phyloP scores from a whole-genome alignment of 2,797 vertebrate genomes.

The Anolis apletophallus region DNA sequence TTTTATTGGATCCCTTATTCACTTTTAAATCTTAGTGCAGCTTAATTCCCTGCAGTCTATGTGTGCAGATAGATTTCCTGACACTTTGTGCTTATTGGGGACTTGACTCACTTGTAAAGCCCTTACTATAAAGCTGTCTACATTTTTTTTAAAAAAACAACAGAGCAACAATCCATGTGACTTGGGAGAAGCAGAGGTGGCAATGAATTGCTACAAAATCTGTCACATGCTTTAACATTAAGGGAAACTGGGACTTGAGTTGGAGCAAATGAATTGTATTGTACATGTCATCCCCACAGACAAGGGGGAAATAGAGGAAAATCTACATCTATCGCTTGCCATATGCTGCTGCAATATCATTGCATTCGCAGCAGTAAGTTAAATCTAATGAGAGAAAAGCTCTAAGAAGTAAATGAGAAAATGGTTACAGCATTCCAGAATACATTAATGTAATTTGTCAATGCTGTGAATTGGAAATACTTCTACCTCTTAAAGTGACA shows the following conservation, averaged over 20 bases:
- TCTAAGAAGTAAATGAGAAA: slow-evolving; percentile 31
- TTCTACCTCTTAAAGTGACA: slow-evolving; percentile 15
- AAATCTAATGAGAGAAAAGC: slow-evolving; percentile 45
- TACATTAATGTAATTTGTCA: slow-evolving; percentile 15
- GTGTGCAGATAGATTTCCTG: slow-evolving; percentile 1
- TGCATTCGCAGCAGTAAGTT: slow-evolving; percentile 39
- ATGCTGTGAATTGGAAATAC: not conserved
- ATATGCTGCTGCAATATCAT: slow-evolving; percentile 14
- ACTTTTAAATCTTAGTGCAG: slow-evolving; percentile 28
- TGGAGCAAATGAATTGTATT: slow-evolving; percentile 31
- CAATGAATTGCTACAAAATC: slow-evolving; percentile 37
- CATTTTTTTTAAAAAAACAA: slow-evolving; percentile 5
- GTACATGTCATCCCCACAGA: not conserved
- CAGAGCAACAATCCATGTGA: slow-evolving; percentile 1
- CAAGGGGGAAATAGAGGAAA: slow-evolving; percentile 7
- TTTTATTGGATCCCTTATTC: slow-evolving; percentile 11
- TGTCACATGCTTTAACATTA: not conserved
- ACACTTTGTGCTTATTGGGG: not conserved
- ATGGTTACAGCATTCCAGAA: slow-evolving; percentile 7
- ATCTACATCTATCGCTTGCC: slow-evolving; percentile 2
- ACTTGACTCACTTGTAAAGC: not conserved
- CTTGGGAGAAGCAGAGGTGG: slow-evolving; percentile 36
- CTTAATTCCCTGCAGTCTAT: slow-evolving; percentile 8
- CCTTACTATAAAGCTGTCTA: not conserved
- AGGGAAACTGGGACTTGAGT: slow-evolving; percentile 33